These are phyloP conservation scores for Ethmia dodecea DNA, from an alignment of 2,888 invertebrate species.

Conservation along the genomic window DNA sequence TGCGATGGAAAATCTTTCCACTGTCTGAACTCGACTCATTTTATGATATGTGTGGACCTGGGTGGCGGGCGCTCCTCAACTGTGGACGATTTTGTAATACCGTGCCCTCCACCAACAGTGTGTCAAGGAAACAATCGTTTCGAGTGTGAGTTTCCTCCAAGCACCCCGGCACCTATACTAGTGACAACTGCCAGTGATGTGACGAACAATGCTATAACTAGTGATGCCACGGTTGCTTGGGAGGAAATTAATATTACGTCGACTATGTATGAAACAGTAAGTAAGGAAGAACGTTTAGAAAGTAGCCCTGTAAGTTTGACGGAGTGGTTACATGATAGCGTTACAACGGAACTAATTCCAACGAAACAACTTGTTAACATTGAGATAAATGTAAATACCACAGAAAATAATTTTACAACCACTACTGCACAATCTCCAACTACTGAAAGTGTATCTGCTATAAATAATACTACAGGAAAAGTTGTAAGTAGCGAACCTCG, in stretches of 20 bases:
- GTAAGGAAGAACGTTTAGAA: too few species aligned
- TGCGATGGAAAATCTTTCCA: slow-evolving; percentile 67
- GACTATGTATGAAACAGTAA: too few species aligned
- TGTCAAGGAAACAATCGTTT: slow-evolving; percentile 46
- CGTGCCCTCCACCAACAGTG: slow-evolving; percentile 51
- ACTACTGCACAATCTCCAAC: too few species aligned
- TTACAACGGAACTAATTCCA: too few species aligned
- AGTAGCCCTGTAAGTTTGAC: not conserved
- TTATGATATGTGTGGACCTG: slow-evolving; percentile 68
- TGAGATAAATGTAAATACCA: too few species aligned
- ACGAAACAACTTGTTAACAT: too few species aligned
- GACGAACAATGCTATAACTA: slow-evolving; percentile 16
- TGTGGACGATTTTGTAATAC: slow-evolving; percentile 53
- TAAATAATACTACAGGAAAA: too few species aligned
- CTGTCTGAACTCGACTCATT: slow-evolving; percentile 65
- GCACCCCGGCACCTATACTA: slow-evolving; percentile 20
- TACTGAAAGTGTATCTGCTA: too few species aligned
- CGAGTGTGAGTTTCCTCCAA: slow-evolving; percentile 54
- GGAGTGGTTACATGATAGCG: too few species aligned
- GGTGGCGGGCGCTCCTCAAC: slow-evolving; percentile 57
- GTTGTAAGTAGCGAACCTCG: too few species aligned
- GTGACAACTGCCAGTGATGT: slow-evolving; percentile 20
- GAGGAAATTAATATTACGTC: slow-evolving; percentile 11
- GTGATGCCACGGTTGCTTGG: slow-evolving; percentile 2
- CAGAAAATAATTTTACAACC: too few species aligned